Evolutionary conservation across 2,888 invertebrate genomes (phyloP).

Genomic region (Andrena marginata): DNA sequence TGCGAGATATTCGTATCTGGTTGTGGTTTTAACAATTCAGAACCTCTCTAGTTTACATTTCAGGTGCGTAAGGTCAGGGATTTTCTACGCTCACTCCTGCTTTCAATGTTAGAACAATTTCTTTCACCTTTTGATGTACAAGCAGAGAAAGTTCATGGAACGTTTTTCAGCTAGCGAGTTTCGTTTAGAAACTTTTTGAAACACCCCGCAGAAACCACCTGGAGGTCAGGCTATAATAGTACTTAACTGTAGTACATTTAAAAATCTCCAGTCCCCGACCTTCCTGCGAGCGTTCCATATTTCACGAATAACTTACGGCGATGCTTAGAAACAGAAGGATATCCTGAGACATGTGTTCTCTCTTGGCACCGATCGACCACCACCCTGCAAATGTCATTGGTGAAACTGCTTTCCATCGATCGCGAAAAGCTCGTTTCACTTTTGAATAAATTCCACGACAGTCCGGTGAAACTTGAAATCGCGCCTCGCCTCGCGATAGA

Average conservation of each 20-base stretch:
- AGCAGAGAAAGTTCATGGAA: slow-evolving; percentile 39
- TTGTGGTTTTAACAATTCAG: too few relatives aligned
- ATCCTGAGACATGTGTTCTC: slow-evolving; percentile 1
- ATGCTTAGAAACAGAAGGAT: neutral
- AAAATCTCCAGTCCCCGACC: slow-evolving; percentile 2
- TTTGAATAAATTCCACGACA: slow-evolving; percentile 42
- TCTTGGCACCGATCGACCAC: slow-evolving; percentile 29
- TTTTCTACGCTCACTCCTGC: neutral
- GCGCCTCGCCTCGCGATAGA: slow-evolving; percentile 22
- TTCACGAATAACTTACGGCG: neutral
- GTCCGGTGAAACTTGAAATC: slow-evolving; percentile 39
- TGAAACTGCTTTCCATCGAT: slow-evolving; percentile 55
- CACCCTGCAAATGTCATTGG: slow-evolving; percentile 55
- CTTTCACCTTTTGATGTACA: slow-evolving; percentile 16
- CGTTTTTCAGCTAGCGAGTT: slow-evolving; percentile 24
- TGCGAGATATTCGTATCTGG: neutral
- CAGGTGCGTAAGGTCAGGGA: too few relatives aligned
- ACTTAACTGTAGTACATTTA: neutral
- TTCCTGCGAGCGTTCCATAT: neutral
- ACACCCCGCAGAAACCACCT: slow-evolving; percentile 9
- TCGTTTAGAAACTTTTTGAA: slow-evolving; percentile 28
- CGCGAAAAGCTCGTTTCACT: slow-evolving; percentile 43
- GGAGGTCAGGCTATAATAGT: neutral
- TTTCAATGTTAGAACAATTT: slow-evolving; percentile 10
- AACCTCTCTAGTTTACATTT: too few relatives aligned